Percentiles rank a stretch among this genome's conserved stretches.
These are phyloP conservation scores for Nanorana parkeri DNA, from an alignment of 2,113 vertebrate species.

Conservation along the genomic window DNA sequence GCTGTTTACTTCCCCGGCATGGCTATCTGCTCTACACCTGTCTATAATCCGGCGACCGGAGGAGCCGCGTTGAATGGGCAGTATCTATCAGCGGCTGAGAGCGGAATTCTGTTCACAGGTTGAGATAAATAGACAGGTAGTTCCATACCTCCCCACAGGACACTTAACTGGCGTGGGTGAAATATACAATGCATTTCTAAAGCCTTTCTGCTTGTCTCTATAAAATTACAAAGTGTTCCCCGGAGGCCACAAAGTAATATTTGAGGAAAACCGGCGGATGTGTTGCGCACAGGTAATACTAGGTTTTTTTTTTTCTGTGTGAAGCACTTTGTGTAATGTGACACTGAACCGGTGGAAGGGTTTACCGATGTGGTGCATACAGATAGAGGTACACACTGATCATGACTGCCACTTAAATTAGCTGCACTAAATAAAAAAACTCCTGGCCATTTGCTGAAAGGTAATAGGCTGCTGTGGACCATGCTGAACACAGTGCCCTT, in stretches of 20 bases:
- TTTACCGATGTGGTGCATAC: too few species aligned
- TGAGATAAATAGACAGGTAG: slow-evolving; percentile 49
- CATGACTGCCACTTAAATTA: too few species aligned
- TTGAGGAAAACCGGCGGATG: slow-evolving; percentile 46
- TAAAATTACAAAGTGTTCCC: slow-evolving; percentile 57
- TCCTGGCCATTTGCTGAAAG: too few species aligned
- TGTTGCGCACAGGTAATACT: slow-evolving; percentile 41
- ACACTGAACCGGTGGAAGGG: background rate
- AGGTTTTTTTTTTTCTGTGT: slow-evolving; percentile 21
- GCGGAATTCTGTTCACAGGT: slow-evolving; percentile 41
- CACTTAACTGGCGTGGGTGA: slow-evolving; percentile 54
- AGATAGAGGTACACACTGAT: too few species aligned
- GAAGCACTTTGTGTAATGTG: background rate
- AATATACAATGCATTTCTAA: slow-evolving; percentile 57
- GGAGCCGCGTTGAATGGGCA: slow-evolving; percentile 13
- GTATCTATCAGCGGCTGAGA: slow-evolving; percentile 18
- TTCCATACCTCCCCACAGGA: slow-evolving; percentile 50
- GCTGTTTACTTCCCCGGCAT: background rate
- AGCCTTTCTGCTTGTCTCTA: slow-evolving; percentile 54
- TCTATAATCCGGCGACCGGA: background rate
- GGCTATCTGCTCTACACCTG: background rate
- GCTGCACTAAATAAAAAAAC: too few species aligned
- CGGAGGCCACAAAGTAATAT: slow-evolving; percentile 44
- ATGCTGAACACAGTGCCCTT: too few species aligned
- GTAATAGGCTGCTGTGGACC: too few species aligned